Evolutionary conservation across 1,140 invertebrate species (phyloP).

Genomic region (Lethocerus indicus): DNA sequence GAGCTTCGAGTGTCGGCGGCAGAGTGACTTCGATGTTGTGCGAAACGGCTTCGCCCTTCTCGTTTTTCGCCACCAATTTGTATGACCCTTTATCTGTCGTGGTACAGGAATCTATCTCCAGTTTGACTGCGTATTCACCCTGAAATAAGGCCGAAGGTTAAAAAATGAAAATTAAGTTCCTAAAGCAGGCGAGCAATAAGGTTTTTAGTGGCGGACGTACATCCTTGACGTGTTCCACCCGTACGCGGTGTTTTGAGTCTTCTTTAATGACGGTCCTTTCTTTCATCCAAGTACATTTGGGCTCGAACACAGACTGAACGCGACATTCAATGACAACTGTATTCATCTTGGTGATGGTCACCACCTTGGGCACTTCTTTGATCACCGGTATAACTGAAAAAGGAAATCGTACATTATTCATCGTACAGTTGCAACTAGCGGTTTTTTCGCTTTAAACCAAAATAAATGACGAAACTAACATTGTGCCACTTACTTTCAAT

Average conservation of each 20-base stretch:
- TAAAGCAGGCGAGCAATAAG: neutral
- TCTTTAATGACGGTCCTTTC: conserved; percentile 60
- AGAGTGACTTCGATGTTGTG: conserved; percentile 72
- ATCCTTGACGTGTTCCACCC: conserved; percentile 60
- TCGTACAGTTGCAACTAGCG: neutral
- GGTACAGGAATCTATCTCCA: conserved; percentile 67
- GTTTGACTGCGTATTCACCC: conserved; percentile 72
- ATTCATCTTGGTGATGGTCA: conserved; percentile 76
- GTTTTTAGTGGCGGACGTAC: conserved; percentile 26
- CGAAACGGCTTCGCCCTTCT: conserved; percentile 84
- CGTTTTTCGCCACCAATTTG: conserved; percentile 80
- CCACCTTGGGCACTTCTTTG: conserved; percentile 76
- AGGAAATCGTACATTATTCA: too few species aligned
- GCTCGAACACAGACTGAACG: conserved; percentile 73
- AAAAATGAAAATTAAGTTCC: neutral
- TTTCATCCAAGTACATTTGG: conserved; percentile 79
- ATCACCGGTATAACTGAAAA: conserved; percentile 78
- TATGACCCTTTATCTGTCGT: conserved; percentile 71
- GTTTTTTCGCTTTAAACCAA: neutral
- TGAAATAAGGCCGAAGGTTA: conserved; percentile 22
- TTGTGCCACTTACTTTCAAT: conserved; percentile 71
- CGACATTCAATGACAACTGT: conserved; percentile 80
- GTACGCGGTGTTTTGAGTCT: conserved; percentile 51
- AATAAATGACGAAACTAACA: neutral
- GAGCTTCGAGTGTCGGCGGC: conserved; percentile 44